These are phyloP conservation scores for Lutraria rhynchaena DNA, from an alignment of 1,140 invertebrate species.

Conservation along the genomic window DNA sequence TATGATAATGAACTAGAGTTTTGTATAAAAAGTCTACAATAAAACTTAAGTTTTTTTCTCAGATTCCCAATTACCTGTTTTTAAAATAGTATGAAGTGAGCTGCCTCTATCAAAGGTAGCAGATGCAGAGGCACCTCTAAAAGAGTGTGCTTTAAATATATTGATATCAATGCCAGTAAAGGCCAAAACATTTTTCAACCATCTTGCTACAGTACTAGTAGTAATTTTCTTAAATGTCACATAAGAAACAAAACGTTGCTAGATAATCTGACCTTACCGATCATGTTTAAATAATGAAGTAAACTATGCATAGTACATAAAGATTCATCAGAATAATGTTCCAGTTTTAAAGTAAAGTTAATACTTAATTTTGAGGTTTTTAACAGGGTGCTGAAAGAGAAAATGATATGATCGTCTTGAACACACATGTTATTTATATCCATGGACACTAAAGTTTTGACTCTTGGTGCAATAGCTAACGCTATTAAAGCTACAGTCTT, in stretches of 20 bases:
- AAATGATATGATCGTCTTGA: not conserved
- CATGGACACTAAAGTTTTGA: conserved; percentile 3
- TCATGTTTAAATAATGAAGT: conserved; percentile 7
- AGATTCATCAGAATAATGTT: not conserved
- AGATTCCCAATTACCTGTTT: conserved; percentile 31
- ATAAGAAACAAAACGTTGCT: conserved; percentile 32
- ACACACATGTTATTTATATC: not conserved
- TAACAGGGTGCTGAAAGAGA: not conserved
- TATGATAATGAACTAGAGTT: too few species aligned
- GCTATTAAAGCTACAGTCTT: not conserved
- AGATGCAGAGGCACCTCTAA: conserved; percentile 5
- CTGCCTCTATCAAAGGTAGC: conserved; percentile 13
- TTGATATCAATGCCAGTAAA: conserved; percentile 13
- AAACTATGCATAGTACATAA: conserved; percentile 31
- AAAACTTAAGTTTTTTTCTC: conserved; percentile 19
- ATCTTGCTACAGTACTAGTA: conserved; percentile 25
- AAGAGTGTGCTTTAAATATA: conserved; percentile 31
- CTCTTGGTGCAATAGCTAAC: conserved; percentile 18
- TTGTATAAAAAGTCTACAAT: too few species aligned
- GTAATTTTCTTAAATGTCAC: conserved; percentile 6
- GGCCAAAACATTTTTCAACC: conserved; percentile 12
- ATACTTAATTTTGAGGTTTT: conserved; percentile 8
- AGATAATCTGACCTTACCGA: not conserved
- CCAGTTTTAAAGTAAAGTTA: conserved; percentile 12
- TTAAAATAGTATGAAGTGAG: not conserved